phyloP scores from a whole-genome alignment of 2,797 vertebrate species.

The Phoebastria nigripes region DNA sequence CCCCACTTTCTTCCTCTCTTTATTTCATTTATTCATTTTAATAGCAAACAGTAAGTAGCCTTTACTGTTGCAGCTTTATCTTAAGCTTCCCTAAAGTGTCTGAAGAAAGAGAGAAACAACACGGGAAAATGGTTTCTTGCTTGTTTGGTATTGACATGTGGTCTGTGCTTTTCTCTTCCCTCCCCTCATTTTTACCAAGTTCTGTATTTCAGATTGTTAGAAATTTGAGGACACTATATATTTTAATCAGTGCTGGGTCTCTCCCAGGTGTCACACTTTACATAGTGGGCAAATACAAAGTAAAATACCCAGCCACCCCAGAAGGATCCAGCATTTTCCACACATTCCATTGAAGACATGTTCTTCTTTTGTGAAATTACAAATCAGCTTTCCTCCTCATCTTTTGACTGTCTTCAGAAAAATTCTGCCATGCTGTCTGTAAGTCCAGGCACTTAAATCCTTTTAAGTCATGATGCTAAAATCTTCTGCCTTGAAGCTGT shows the following conservation, averaged over 20 bases:
- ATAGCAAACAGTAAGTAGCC: neutral
- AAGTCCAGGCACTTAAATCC: neutral
- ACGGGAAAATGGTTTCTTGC: rapidly evolving
- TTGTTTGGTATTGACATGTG: neutral
- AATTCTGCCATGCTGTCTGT: neutral
- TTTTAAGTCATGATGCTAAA: neutral
- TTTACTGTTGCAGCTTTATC: neutral
- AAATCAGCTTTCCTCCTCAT: neutral
- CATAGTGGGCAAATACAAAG: rapidly evolving
- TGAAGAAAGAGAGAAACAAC: neutral
- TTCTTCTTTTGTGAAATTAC: neutral
- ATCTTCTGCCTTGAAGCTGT: neutral
- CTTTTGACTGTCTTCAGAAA: neutral
- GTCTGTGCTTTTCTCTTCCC: neutral
- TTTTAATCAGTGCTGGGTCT: neutral
- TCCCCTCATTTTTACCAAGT: neutral
- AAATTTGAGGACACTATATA: neutral
- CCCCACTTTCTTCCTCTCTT: neutral
- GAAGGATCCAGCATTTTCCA: neutral
- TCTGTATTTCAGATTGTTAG: neutral
- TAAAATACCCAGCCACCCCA: neutral
- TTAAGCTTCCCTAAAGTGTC: neutral
- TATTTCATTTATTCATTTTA: neutral
- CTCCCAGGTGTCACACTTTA: neutral
- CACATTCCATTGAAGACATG: neutral